A percentile compares a stretch with the other conserved stretches of the same genome.
Evolutionary conservation across 2,797 vertebrate genomes (phyloP).

Genomic region (Masticophis lateralis): DNA sequence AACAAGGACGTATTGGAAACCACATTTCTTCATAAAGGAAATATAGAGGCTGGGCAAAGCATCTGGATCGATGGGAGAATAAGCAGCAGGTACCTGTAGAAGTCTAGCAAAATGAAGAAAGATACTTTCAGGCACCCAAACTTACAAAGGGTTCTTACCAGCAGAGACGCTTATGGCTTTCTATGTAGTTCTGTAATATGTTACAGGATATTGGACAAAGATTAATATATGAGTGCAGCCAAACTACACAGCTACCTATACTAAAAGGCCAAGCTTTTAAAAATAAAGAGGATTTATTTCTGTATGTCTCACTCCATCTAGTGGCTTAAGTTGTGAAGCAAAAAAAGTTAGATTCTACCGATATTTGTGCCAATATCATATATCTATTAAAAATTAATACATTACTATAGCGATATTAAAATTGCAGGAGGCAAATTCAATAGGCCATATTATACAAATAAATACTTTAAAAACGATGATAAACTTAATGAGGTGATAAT

Average conservation of each 20-base stretch:
- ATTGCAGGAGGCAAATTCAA: neutral
- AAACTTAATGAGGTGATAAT: neutral
- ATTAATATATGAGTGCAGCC: neutral
- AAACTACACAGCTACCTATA: neutral
- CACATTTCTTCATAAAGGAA: constrained; percentile 79
- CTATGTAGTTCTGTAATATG: neutral
- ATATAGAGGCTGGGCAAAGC: constrained; percentile 73
- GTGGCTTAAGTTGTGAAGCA: neutral
- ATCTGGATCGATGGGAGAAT: constrained; percentile 86
- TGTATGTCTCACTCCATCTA: constrained; percentile 25
- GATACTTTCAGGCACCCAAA: neutral
- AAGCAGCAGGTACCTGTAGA: constrained; percentile 86
- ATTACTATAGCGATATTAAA: neutral
- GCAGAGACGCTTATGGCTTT: neutral
- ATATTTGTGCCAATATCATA: neutral
- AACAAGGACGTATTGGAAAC: constrained; percentile 80
- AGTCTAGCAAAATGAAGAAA: constrained; percentile 72
- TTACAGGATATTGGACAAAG: neutral
- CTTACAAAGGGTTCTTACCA: neutral
- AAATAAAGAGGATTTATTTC: neutral
- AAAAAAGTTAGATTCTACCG: neutral
- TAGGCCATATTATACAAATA: neutral
- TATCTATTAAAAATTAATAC: neutral
- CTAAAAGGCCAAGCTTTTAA: neutral
- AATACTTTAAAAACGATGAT: neutral